Conservation (phyloP, 2,113 vertebrate species). For the Zosterops pallidus region DNA sequence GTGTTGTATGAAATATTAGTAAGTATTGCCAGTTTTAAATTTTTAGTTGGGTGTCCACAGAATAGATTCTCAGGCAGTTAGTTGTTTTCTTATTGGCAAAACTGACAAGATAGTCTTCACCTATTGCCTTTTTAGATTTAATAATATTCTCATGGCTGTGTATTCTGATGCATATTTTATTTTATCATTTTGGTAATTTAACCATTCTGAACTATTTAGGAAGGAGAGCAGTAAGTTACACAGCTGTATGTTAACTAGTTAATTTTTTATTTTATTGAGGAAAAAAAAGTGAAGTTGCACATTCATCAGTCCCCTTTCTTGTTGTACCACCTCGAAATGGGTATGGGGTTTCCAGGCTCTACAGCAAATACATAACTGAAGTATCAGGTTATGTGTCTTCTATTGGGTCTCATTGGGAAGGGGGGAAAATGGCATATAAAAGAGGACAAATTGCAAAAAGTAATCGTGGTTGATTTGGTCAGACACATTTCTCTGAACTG, state of each 20-base stretch:
- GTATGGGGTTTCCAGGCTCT: slow-evolving; percentile 27
- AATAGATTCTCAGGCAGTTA: neutral
- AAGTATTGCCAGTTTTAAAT: slow-evolving; percentile 73
- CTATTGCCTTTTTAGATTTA: slow-evolving; percentile 60
- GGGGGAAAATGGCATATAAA: slow-evolving; percentile 20
- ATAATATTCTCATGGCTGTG: slow-evolving; percentile 27
- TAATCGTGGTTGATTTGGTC: slow-evolving; percentile 59
- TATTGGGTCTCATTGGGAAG: slow-evolving; percentile 44
- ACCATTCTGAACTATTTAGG: neutral
- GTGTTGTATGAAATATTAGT: slow-evolving; percentile 47
- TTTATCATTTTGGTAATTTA: neutral
- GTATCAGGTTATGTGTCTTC: slow-evolving; percentile 68
- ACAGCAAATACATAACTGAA: slow-evolving; percentile 24
- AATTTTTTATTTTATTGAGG: neutral
- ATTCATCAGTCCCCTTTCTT: slow-evolving; percentile 22
- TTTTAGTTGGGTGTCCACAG: slow-evolving; percentile 57
- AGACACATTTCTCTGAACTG: slow-evolving; percentile 41
- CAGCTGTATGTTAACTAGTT: slow-evolving; percentile 55
- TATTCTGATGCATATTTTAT: neutral
- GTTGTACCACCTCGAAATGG: slow-evolving; percentile 12
- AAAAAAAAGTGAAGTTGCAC: slow-evolving; percentile 23
- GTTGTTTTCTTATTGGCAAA: slow-evolving; percentile 53
- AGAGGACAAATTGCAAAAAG: slow-evolving; percentile 22
- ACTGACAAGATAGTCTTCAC: slow-evolving; percentile 35
- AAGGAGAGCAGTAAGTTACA: slow-evolving; percentile 21